Base-by-base conservation (phyloP, 2,888 invertebrate genomes). In the Mimachlamys varia region DNA sequence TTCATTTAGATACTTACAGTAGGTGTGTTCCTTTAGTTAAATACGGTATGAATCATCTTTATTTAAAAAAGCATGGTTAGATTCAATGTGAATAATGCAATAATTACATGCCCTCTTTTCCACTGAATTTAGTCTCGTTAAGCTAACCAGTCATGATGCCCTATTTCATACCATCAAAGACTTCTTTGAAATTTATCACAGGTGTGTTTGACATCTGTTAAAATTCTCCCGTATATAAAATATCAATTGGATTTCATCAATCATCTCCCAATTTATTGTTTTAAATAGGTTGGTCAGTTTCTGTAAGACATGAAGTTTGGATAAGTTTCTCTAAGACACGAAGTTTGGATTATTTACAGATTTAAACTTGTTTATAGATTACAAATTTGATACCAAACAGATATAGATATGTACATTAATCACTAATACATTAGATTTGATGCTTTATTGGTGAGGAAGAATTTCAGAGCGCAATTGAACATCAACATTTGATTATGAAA, bases 311-410 rank as follows among this genome's bases (percentile, higher is more conserved):
- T 33, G 76, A 76, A 76, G 76, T 76, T 76, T 76, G 76, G 76
- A 76, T 76, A n/a, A 76, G 33, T 76, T 33, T 33, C 76, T 22
- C 15, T 27, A 10, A 7, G 33, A 76, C 76, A 76, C 76, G 76
- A 76, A 76, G 76, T 76, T 76, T 76, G 76, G 76, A 76, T 76
- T 76, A 76, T 76, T 76, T 76, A 33, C 76, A 76, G 76, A 76
- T 76, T 76, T 33, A 76, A 76, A 76, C 76, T 33, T 17, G 33
- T 33, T 76, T 76, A 27, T 33, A 2, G 4, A 76, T 76, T 33
- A 76, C 76, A 76, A 15, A 12, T 17, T 33, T 22, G 76, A 76
- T 76, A 33, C 27, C 22, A 76, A 33, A 76, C 76, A 76, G 76
- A 76, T 76, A 76, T 76, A 76, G 13, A 76, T 76, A 76, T 76